phyloP scores from a whole-genome alignment of 2,797 vertebrate genomes.

The Argentina silus region DNA sequence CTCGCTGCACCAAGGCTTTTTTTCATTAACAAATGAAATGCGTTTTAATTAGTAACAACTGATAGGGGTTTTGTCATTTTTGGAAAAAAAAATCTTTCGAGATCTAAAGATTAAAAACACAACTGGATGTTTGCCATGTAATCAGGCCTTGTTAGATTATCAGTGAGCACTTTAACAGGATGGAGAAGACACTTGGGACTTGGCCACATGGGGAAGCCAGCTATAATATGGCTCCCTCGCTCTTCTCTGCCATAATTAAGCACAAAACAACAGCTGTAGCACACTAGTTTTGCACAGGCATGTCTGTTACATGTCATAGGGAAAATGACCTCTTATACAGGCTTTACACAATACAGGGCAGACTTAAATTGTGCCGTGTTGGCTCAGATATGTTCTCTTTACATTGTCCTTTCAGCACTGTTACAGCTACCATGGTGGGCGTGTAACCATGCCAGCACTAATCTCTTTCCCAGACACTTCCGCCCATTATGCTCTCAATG shows the following conservation, averaged over 20 bases:
- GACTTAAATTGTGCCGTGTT: too few species aligned
- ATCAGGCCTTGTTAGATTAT: slow-evolving; percentile 16
- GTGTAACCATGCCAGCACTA: too few species aligned
- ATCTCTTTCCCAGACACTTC: too few species aligned
- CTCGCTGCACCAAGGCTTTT: background rate
- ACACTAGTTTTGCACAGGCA: background rate
- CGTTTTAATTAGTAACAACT: slow-evolving; percentile 22
- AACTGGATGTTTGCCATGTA: slow-evolving; percentile 17
- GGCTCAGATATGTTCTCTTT: too few species aligned
- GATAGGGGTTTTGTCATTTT: slow-evolving; percentile 16
- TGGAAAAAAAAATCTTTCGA: slow-evolving; percentile 5
- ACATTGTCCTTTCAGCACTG: too few species aligned
- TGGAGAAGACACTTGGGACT: background rate
- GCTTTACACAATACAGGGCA: too few species aligned
- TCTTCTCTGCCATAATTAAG: background rate
- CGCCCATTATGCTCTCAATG: too few species aligned
- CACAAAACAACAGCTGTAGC: background rate
- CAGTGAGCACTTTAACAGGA: slow-evolving; percentile 2
- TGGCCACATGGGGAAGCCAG: background rate
- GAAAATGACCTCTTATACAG: too few species aligned
- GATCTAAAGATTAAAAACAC: slow-evolving; percentile 2
- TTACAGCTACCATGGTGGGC: too few species aligned
- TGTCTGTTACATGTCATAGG: too few species aligned
- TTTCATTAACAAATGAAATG: slow-evolving; percentile 22
- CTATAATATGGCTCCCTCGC: background rate